Conservation (phyloP, 1,140 invertebrate genomes). For the Drosophila cardini region DNA sequence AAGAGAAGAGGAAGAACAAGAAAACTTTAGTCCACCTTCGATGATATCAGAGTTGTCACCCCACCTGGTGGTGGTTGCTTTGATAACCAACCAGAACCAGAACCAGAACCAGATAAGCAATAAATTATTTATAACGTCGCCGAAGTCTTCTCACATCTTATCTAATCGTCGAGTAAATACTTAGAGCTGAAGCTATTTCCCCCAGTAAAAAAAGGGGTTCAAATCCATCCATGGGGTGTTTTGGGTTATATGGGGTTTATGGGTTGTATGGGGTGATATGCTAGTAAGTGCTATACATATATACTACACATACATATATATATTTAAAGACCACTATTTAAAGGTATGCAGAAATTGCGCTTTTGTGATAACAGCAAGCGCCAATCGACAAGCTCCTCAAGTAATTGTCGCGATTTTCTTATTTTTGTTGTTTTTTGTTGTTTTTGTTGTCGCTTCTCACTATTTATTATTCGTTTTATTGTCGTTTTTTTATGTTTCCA, state of each 20-base stretch:
- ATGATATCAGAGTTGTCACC: slow-evolving; percentile 51
- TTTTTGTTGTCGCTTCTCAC: slow-evolving; percentile 5
- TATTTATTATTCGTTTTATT: slow-evolving; percentile 37
- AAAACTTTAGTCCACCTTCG: slow-evolving; percentile 25
- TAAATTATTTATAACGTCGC: slow-evolving; percentile 69
- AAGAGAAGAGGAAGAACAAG: background rate
- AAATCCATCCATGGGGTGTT: slow-evolving; percentile 34
- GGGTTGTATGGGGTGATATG: slow-evolving; percentile 30
- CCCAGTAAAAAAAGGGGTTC: slow-evolving; percentile 57
- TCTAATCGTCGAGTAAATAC: slow-evolving; percentile 73
- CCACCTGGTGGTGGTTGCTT: slow-evolving; percentile 41
- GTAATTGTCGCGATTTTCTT: slow-evolving; percentile 46
- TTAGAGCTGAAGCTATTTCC: slow-evolving; percentile 48
- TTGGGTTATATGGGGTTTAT: slow-evolving; percentile 23
- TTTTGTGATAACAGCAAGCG: slow-evolving; percentile 40
- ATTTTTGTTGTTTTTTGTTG: slow-evolving; percentile 6
- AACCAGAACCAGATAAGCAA: slow-evolving; percentile 61
- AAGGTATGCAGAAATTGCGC: slow-evolving; percentile 39
- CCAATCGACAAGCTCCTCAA: slow-evolving; percentile 48
- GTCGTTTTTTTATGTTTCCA: slow-evolving; percentile 16
- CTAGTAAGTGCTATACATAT: background rate
- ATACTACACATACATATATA: too few species aligned
- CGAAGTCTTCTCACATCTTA: slow-evolving; percentile 56
- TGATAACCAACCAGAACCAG: slow-evolving; percentile 54
- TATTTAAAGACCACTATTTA: slow-evolving; percentile 26